phyloP scores from a whole-genome alignment of 2,888 invertebrate species.

The Zele albiditarsus region DNA sequence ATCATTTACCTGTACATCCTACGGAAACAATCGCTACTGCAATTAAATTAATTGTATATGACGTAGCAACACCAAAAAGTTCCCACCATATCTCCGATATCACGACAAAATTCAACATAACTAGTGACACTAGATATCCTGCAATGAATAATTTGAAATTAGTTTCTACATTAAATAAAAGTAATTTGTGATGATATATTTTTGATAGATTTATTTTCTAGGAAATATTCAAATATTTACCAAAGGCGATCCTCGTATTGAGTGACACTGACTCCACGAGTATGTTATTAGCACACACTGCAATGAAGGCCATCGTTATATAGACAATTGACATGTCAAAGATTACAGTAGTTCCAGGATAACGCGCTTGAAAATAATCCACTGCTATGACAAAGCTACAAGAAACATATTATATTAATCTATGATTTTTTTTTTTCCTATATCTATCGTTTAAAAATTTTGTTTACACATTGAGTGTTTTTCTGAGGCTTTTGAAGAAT shows the following conservation, averaged over 20 bases:
- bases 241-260: conserved; percentile 89
- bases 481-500: background rate
- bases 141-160: conserved; percentile 51
- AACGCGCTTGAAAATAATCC: conserved; percentile 91
- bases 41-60: conserved; percentile 87
- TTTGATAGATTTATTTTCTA: conserved; percentile 12
- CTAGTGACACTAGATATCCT: conserved; percentile 88
- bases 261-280: conserved; percentile 87
- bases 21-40: conserved; percentile 90
- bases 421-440: background rate
- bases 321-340: conserved; percentile 95
- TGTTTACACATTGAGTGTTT: too few species aligned
- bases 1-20: conserved; percentile 82
- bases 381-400: conserved; percentile 93
- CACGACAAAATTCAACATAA: conserved; percentile 87
- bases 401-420: conserved; percentile 54
- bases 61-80: conserved; percentile 83
- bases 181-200: background rate
- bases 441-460: conserved; percentile 6
- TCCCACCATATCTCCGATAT: conserved; percentile 92
- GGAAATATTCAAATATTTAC: conserved; percentile 71
- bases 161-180: background rate
- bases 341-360: conserved; percentile 88
- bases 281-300: conserved; percentile 89
- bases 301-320: conserved; percentile 90